Conservation (phyloP, 2,113 vertebrate species). For the Cheilinus undulatus region DNA sequence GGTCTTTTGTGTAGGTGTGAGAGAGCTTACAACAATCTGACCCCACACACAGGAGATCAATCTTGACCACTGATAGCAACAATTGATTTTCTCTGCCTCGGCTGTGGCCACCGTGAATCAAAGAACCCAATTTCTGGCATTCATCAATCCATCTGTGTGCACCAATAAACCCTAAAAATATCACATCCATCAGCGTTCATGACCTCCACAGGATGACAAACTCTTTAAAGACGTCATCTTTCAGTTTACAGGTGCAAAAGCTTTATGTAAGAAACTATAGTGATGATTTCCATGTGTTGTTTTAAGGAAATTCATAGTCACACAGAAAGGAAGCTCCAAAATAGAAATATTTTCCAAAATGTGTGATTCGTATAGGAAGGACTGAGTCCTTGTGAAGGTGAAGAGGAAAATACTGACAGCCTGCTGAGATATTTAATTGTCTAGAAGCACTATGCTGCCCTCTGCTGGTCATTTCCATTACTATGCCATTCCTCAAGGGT, state of each 20-base stretch:
- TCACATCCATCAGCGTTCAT: neutral
- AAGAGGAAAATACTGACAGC: conserved; percentile 21
- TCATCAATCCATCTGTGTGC: neutral
- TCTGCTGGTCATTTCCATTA: conserved; percentile 56
- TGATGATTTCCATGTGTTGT: neutral
- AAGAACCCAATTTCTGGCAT: conserved; percentile 25
- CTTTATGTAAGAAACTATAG: neutral
- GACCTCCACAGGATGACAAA: conserved; percentile 46
- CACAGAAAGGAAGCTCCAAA: neutral
- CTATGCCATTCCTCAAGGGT: neutral
- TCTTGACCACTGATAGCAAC: conserved; percentile 41
- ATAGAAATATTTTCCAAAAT: neutral
- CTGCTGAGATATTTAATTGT: neutral
- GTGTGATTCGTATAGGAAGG: neutral
- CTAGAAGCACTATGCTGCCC: conserved; percentile 54
- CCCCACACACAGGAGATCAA: conserved; percentile 52
- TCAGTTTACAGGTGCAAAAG: conserved; percentile 18
- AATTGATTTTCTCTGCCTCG: conserved; percentile 54
- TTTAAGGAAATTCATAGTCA: neutral
- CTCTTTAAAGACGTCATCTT: conserved; percentile 1
- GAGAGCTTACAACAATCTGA: conserved; percentile 43
- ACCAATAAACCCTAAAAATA: conserved; percentile 47
- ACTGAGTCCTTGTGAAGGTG: conserved; percentile 61
- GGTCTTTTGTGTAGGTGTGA: conserved; percentile 41
- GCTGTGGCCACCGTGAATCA: conserved; percentile 14